Conservation (phyloP, 2,113 vertebrate species). For the Sander vitreus region DNA sequence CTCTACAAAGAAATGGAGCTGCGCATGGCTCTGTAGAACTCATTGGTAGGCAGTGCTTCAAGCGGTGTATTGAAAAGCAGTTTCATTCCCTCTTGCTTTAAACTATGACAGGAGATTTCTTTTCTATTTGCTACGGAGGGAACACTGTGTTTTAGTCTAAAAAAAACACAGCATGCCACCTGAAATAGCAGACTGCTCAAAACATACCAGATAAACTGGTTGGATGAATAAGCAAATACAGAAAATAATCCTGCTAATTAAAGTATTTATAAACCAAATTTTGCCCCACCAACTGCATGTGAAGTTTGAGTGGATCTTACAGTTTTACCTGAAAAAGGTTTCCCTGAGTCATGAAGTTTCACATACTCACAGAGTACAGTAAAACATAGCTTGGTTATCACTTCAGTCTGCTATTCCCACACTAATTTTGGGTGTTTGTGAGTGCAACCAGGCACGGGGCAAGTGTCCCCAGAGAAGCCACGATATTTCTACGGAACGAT, state of each 20-base stretch:
- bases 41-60: constrained; percentile 33
- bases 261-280: neutral
- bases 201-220: constrained; percentile 13
- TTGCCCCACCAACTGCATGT: neutral
- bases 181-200: constrained; percentile 10
- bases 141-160: constrained; percentile 29
- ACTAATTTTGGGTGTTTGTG: neutral
- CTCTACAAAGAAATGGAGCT: constrained; percentile 5
- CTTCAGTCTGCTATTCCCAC: neutral
- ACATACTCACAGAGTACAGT: neutral
- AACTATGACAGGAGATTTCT: constrained; percentile 38
- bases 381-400: neutral
- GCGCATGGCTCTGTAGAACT: constrained; percentile 15
- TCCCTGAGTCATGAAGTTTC: neutral
- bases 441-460: neutral
- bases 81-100: constrained; percentile 42
- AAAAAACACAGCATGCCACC: constrained; percentile 30
- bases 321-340: neutral
- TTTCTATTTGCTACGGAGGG: constrained; percentile 28
- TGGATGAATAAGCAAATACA: neutral
- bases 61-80: constrained; percentile 29
- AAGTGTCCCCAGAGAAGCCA: neutral
- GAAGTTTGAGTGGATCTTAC: neutral
- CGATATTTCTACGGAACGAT: neutral
- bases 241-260: neutral